These are phyloP conservation scores for Struthidea cinerea DNA, from an alignment of 2,113 vertebrate species.

Conservation along the genomic window DNA sequence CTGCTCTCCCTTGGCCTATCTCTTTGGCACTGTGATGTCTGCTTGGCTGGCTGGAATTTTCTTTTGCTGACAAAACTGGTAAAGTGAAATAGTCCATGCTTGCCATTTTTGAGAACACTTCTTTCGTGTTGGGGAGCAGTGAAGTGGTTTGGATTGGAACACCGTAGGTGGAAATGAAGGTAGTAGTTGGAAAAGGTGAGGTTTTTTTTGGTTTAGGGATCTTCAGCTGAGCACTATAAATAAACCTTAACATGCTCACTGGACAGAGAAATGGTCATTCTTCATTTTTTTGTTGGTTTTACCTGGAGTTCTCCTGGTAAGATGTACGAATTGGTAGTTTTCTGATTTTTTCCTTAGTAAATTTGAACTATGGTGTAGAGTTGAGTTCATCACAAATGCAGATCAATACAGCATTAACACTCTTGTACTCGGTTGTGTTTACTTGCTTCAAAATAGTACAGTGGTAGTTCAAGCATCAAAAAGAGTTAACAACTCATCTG, in stretches of 20 bases:
- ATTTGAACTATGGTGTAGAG: neutral
- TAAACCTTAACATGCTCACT: neutral
- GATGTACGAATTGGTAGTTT: neutral
- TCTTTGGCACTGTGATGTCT: fast-evolving
- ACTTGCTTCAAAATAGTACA: neutral
- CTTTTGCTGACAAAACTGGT: neutral
- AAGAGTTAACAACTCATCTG: neutral
- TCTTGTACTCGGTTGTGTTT: neutral
- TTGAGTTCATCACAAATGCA: neutral
- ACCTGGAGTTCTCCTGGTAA: neutral
- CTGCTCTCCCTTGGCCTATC: neutral
- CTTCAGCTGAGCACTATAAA: neutral
- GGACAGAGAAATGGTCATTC: neutral
- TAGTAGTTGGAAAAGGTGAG: neutral
- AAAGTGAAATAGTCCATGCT: fast-evolving
- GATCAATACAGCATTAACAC: neutral
- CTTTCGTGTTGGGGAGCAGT: neutral
- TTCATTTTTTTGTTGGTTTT: neutral
- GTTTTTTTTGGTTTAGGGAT: neutral
- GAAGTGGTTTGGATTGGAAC: neutral
- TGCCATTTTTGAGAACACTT: fast-evolving
- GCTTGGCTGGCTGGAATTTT: fast-evolving
- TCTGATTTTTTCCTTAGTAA: neutral
- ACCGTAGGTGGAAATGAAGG: neutral
- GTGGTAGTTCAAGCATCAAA: neutral